Base-by-base conservation (phyloP, 2,797 vertebrate genomes). In the Leucoraja ocellata region DNA sequence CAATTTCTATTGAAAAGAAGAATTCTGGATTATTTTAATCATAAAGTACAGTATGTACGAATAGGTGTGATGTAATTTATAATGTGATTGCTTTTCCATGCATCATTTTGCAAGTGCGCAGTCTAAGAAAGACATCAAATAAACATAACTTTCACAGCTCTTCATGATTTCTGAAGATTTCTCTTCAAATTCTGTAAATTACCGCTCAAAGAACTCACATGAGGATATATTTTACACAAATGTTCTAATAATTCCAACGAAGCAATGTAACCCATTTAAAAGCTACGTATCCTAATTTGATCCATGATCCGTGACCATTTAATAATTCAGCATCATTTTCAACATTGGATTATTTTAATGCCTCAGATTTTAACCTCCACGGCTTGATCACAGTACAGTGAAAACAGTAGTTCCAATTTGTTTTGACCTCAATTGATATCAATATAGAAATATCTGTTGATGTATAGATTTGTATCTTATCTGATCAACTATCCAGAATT, bases 221-320 rank as follows among this genome's bases (percentile, higher is more conserved):
- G 71, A 73, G 16, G 71, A 21, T 73, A 73, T 25, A 21, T 5
- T 6, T 73, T 73, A 73, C 71, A 73, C 21, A 73, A 73, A 73
- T 73, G 25, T 73, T 73, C 71, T 21, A 73, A 8, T 25, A 58
- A 83, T 54, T 83, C 28, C 46, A 58, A 54, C 11, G 46, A 83
- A 25, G 80, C 80, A 83, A 83, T 83, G 80, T 58, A 83, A 58
- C 46, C 9, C 23, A 83, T 83, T 58, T 83, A 58, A 83, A 83
- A 58, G 23, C 46, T 11, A 9, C 21, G 54, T 23, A 83, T 54
- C 16, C 36, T 25, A 28, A 83, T 28, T 83, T 58, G 80, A 83
- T 21, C 8, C 79, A 54, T 39, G 18, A 81, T 54, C 39, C 79
- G 46, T 81, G 36, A 81, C 79, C 6, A 81, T 21, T 54, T 81